A percentile compares a stretch with the other conserved stretches of the same genome.
Evolutionary conservation across 2,797 vertebrate genomes (phyloP).

Genomic region (Silurus aristotelis): DNA sequence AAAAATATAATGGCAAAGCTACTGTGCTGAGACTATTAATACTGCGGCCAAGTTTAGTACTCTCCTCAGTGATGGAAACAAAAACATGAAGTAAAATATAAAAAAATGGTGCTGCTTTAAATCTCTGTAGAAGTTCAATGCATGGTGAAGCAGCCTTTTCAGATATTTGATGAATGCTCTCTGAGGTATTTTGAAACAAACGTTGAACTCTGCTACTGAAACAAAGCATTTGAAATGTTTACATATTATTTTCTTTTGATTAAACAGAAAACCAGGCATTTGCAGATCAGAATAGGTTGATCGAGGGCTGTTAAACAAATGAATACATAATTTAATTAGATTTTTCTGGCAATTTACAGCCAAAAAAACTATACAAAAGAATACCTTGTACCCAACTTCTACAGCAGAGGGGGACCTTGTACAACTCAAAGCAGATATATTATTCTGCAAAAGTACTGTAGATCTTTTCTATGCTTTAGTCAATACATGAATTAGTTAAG

Average conservation of each 20-base stretch:
- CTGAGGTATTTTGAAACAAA: neutral
- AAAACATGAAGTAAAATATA: constrained; percentile 4
- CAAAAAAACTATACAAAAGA: no score
- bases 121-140: neutral
- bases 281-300: neutral
- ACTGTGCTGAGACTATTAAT: neutral
- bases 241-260: neutral
- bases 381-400: neutral
- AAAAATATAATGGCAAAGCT: neutral
- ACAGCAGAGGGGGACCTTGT: constrained; percentile 30
- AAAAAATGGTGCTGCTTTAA: neutral
- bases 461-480: neutral
- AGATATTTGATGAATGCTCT: neutral
- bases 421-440: constrained; percentile 2
- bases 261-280: neutral
- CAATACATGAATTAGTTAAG: neutral
- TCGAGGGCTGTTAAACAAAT: neutral
- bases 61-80: neutral
- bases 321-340: neutral
- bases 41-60: neutral
- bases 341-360: neutral
- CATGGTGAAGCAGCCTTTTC: neutral
- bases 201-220: neutral
- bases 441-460: neutral
- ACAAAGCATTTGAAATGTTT: neutral